Evolutionary conservation across 2,888 invertebrate species (phyloP).

Genomic region (Dione vanillae): DNA sequence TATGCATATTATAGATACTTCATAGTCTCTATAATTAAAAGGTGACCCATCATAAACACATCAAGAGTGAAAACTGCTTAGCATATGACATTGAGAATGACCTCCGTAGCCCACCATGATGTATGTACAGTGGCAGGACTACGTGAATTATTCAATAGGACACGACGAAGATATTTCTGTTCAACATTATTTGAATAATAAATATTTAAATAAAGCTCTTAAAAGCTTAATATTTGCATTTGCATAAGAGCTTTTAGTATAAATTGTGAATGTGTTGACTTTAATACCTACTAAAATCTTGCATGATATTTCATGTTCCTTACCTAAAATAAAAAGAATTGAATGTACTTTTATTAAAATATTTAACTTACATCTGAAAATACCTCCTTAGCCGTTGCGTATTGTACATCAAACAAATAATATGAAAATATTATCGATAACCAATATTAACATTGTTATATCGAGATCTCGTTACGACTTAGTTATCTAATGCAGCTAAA

Average conservation of each 20-base stretch:
- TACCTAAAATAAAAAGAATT: not conserved
- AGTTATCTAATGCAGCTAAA: conserved; percentile 14
- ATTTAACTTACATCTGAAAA: too few species aligned
- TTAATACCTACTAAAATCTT: not conserved
- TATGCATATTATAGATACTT: too few species aligned
- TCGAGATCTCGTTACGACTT: not conserved
- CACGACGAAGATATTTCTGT: conserved; percentile 5
- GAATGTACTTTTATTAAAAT: too few species aligned
- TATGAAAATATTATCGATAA: too few species aligned
- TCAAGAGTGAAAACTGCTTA: conserved; percentile 39
- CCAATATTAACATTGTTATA: too few species aligned
- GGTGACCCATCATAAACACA: conserved; percentile 14
- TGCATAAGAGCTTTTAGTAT: conserved; percentile 15
- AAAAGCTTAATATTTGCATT: conserved; percentile 20
- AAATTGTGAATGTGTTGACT: not conserved
- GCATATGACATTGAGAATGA: conserved; percentile 34
- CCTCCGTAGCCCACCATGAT: conserved; percentile 24
- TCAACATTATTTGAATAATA: conserved; percentile 16
- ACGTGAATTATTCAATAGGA: conserved; percentile 28
- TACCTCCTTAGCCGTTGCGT: too few species aligned
- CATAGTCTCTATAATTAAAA: too few species aligned
- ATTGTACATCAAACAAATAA: too few species aligned
- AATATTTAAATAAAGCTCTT: conserved; percentile 15
- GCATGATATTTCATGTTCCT: not conserved
- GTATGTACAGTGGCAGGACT: conserved; percentile 19